phyloP scores from a whole-genome alignment of 1,140 invertebrate species.

The Megalopta genalis region DNA sequence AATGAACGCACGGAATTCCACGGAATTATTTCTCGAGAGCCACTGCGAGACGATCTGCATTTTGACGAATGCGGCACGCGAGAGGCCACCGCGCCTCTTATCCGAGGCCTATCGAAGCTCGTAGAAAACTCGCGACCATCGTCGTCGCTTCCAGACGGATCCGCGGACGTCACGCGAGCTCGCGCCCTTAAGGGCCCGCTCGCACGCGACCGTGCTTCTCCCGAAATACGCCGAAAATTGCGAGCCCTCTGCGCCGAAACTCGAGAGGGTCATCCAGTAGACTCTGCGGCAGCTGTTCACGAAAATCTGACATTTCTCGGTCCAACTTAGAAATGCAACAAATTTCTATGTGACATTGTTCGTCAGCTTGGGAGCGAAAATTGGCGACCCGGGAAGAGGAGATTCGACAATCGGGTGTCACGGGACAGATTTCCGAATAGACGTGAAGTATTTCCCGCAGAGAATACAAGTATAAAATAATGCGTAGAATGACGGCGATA shows the following conservation, averaged over 20 bases:
- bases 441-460: too few species aligned
- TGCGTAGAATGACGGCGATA: too few species aligned
- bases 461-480: too few species aligned
- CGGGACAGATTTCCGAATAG: too few species aligned
- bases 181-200: conserved; percentile 1
- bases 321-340: too few species aligned
- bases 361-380: too few species aligned
- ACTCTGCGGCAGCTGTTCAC: background rate
- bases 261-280: conserved; percentile 5
- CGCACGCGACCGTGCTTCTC: conserved; percentile 33
- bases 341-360: too few species aligned
- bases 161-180: conserved; percentile 45
- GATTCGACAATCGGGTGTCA: too few species aligned
- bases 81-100: conserved; percentile 29
- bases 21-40: conserved; percentile 25
- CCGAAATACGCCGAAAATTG: conserved; percentile 37
- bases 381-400: too few species aligned
- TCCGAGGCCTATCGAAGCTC: conserved; percentile 24
- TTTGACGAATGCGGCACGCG: conserved; percentile 29
- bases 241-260: conserved; percentile 2
- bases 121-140: conserved; percentile 27
- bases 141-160: conserved; percentile 37
- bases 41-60: conserved; percentile 24
- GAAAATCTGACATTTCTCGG: too few species aligned
- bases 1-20: background rate